Conservation (phyloP, 2,797 vertebrate species). For the Sternotherus odoratus region DNA sequence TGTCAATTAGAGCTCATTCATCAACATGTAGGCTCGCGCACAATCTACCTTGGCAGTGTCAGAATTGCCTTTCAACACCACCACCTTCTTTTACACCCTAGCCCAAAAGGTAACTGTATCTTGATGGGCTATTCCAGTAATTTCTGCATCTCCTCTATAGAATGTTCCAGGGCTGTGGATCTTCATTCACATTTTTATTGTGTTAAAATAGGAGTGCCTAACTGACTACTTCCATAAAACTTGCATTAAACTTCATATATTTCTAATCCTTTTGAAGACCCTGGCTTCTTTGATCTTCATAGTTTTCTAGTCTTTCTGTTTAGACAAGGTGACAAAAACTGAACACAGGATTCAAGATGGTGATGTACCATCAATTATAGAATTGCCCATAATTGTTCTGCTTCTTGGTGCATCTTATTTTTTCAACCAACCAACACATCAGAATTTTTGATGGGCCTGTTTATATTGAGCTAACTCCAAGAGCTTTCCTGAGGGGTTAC, state of each 20-base stretch:
- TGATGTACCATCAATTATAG: background rate
- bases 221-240: background rate
- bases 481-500: background rate
- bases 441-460: background rate
- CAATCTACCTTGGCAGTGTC: background rate
- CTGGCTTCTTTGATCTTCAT: background rate
- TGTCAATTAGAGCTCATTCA: constrained; percentile 62
- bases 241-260: background rate
- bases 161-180: background rate
- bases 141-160: background rate
- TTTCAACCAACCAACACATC: background rate
- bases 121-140: background rate
- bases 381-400: background rate
- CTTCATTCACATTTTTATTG: constrained; percentile 8
- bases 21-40: constrained; percentile 53
- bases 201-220: background rate
- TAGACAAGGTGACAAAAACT: background rate
- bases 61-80: background rate
- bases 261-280: background rate
- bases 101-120: background rate
- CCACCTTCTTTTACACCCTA: background rate
- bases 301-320: background rate
- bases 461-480: background rate
- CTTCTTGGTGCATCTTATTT: background rate
- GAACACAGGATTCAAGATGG: background rate